Base-by-base conservation (phyloP, 2,113 vertebrate genomes). In the Sebastes schlegelii region DNA sequence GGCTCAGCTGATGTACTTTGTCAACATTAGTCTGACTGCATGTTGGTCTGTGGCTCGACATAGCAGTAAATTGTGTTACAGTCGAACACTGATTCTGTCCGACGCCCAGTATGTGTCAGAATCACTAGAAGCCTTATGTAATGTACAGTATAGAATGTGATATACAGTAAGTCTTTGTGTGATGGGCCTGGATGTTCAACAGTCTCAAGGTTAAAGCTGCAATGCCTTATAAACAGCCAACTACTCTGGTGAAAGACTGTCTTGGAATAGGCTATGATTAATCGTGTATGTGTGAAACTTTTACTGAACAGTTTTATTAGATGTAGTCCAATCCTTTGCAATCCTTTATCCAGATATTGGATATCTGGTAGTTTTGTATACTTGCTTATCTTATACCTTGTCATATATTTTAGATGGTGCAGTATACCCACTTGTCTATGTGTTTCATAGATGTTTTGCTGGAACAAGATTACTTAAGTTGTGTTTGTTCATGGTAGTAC, bases 1-100 rank as follows among this genome's bases (percentile, higher is more conserved):
- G 96, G 96, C 96, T 96, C 94, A 90, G 85, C 93, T 93, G 92
- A 95, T 95, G 92, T 94, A 92, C 76, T 51, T 94, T 96, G 95
- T 96, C 96, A 96, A 93, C 92, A 82, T 90, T 80, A 92, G 92
- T 96, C 92, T 17, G 91, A 84, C 17, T 92, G 92, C 88, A 90
- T 75, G 92, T 63, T 21, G n/a, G 93, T 93, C 78, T 87, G 62
- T 83, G 95, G 92, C 92, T 72, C 90, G 91, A 93, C 93, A 88
- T 85, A 74, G 92, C 86, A 49, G 23, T 91, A 88, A 86, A 90
- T 90, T 87, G 86, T 90, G 93, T 93, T 93, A 82, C 80, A 75
- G 85, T 87, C 61, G 85, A 91, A 87, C 46, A 84, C 89, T 88
- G 93, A 93, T 73, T 93, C 89, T 6, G 4, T 82, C 77, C 81